phyloP scores from a whole-genome alignment of 2,113 vertebrate species.

The Ptilorrhoa leucosticta region DNA sequence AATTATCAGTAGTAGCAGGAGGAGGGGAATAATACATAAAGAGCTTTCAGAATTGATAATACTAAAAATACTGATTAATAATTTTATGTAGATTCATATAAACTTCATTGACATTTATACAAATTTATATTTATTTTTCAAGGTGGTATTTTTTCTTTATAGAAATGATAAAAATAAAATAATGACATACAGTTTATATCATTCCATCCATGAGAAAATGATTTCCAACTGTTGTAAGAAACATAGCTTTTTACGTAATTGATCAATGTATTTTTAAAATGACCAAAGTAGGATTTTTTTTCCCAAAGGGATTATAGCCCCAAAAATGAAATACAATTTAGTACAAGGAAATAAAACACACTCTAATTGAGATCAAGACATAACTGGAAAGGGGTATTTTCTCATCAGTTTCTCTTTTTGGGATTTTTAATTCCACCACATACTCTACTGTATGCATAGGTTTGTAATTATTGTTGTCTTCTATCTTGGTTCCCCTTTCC shows the following conservation, averaged over 20 bases:
- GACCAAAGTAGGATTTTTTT: neutral
- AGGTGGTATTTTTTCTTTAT: neutral
- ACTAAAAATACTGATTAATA: neutral
- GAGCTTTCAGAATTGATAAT: neutral
- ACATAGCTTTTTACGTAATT: neutral
- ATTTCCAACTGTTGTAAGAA: neutral
- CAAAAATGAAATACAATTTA: neutral
- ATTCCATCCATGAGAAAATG: neutral
- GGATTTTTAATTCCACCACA: neutral
- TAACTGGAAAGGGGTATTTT: neutral
- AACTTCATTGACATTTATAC: neutral
- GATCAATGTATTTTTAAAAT: neutral
- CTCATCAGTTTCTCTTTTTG: neutral
- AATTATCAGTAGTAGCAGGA: neutral
- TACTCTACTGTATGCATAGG: neutral
- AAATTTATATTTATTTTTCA: neutral
- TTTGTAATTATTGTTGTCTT: neutral
- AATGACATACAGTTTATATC: neutral
- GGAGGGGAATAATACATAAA: neutral
- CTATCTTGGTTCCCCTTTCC: neutral
- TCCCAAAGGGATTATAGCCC: neutral
- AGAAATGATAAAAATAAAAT: neutral
- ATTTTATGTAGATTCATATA: neutral
- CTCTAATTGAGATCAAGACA: neutral
- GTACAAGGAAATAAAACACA: neutral